A percentile compares a stretch with the other conserved stretches of the same genome.
Conservation (phyloP, 2,797 vertebrate genomes). For the Orestias chungarensis region DNA sequence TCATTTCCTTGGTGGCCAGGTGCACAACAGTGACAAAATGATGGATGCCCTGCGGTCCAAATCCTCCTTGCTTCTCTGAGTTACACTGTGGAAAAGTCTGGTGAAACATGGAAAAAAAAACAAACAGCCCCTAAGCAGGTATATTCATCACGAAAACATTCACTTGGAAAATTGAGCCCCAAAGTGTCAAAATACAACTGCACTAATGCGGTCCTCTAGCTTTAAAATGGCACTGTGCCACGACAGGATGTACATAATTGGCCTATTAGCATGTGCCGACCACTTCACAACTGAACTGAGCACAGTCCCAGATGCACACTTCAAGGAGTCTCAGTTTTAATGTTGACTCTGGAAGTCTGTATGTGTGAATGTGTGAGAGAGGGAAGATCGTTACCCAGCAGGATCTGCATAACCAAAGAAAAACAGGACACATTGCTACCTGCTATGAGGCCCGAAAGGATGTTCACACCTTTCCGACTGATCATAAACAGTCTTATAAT, state of each 20-base stretch:
- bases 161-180: slow-evolving; percentile 83
- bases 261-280: slow-evolving; percentile 84
- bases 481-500: slow-evolving; percentile 67
- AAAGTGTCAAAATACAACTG: slow-evolving; percentile 83
- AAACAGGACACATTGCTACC: slow-evolving; percentile 73
- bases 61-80: slow-evolving; percentile 84
- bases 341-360: slow-evolving; percentile 74
- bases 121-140: slow-evolving; percentile 87
- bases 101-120: slow-evolving; percentile 80
- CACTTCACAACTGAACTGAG: slow-evolving; percentile 82
- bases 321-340: slow-evolving; percentile 78
- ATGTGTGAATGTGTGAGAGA: slow-evolving; percentile 17
- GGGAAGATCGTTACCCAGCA: slow-evolving; percentile 67
- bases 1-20: slow-evolving; percentile 83
- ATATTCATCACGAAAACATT: slow-evolving; percentile 91
- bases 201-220: slow-evolving; percentile 78
- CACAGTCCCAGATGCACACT: slow-evolving; percentile 79
- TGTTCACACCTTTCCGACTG: slow-evolving; percentile 72
- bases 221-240: slow-evolving; percentile 79
- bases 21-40: slow-evolving; percentile 89
- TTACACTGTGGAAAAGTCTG: slow-evolving; percentile 80
- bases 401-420: slow-evolving; percentile 71
- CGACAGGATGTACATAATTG: slow-evolving; percentile 82
- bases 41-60: slow-evolving; percentile 86
- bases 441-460: slow-evolving; percentile 68